Evolutionary conservation across 2,113 vertebrate genomes (phyloP).

Genomic region (Seriola rivoliana): DNA sequence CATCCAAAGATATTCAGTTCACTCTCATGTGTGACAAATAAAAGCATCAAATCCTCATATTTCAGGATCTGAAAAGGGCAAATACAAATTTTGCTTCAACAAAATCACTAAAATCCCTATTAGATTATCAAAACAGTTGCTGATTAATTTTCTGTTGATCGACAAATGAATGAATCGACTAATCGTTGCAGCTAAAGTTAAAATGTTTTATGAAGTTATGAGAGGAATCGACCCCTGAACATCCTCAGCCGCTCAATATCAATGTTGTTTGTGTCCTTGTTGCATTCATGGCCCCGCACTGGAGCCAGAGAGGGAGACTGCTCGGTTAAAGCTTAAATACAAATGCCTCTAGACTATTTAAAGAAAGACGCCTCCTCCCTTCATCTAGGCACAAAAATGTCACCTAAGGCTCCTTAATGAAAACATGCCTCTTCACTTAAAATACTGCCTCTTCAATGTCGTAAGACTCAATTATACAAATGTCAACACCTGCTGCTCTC

Average conservation of each 20-base stretch:
- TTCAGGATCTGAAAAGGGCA: too few relatives aligned
- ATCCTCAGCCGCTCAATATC: neutral
- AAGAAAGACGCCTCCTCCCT: slow-evolving; percentile 4
- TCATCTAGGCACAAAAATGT: neutral
- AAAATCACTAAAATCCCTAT: neutral
- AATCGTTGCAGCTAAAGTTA: too few relatives aligned
- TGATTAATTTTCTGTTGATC: neutral
- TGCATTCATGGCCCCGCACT: neutral
- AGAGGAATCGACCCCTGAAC: neutral
- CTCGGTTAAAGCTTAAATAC: neutral
- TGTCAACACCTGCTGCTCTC: slow-evolving; percentile 30
- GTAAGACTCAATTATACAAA: neutral
- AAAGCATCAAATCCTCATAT: too few relatives aligned
- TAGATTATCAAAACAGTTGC: too few relatives aligned
- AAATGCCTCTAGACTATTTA: slow-evolving; percentile 24
- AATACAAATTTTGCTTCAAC: too few relatives aligned
- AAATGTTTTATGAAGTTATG: too few relatives aligned
- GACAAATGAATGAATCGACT: too few relatives aligned
- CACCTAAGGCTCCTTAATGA: neutral
- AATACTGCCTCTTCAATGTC: neutral
- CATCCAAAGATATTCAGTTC: too few relatives aligned
- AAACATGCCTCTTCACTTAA: slow-evolving; percentile 13
- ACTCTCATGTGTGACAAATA: too few relatives aligned
- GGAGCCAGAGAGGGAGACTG: neutral
- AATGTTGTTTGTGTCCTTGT: neutral